Conservation (phyloP, 2,113 vertebrate species). For the Sinocyclocheilus grahami region DNA sequence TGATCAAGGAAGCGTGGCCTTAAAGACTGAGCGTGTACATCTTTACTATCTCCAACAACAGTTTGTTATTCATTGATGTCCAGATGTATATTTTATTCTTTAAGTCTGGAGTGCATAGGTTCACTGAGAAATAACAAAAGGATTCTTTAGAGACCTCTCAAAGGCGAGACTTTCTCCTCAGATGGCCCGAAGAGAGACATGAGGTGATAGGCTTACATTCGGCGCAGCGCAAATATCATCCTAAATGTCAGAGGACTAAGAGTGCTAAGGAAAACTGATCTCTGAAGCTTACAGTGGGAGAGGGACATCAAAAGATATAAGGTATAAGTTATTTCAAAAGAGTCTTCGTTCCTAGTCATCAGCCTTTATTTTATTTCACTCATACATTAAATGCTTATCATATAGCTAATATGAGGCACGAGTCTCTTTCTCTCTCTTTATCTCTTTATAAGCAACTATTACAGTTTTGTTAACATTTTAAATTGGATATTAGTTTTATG, state of each 20-base stretch:
- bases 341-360: not conserved
- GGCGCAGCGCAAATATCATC: constrained; percentile 19
- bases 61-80: constrained; percentile 45
- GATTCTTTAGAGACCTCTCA: constrained; percentile 23
- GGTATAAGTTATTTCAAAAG: not conserved
- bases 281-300: constrained; percentile 6
- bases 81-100: constrained; percentile 35
- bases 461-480: not conserved
- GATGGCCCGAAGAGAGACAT: constrained; percentile 28
- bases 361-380: not conserved
- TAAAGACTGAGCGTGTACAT: not conserved
- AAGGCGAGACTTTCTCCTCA: constrained; percentile 27
- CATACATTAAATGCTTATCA: not conserved
- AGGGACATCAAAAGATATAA: constrained; percentile 5
- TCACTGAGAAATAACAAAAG: constrained; percentile 20
- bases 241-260: constrained; percentile 37
- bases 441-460: not conserved
- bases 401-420: not conserved
- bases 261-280: not conserved
- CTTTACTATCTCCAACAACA: constrained; percentile 40
- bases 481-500: not conserved
- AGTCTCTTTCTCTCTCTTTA: not conserved
- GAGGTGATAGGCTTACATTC: constrained; percentile 16
- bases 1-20: constrained; percentile 21
- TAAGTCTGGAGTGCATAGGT: constrained; percentile 3